A percentile compares a stretch with the other conserved stretches of the same genome.
Conservation (phyloP, 2,113 vertebrate genomes). For the Odobenus rosmarus region DNA sequence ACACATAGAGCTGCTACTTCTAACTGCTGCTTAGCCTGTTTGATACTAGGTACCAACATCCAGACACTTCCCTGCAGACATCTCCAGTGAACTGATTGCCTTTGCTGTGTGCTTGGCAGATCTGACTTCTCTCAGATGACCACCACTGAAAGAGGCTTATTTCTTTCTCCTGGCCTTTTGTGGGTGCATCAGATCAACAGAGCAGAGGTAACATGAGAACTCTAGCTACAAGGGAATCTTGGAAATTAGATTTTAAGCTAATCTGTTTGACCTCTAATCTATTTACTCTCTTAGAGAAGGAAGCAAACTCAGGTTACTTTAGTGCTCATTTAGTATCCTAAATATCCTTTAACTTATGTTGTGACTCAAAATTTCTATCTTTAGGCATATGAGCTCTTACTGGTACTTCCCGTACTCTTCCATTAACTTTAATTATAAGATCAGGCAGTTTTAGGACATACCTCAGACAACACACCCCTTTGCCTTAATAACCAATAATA, state of each 20-base stretch:
- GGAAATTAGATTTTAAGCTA: not conserved
- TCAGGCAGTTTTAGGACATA: not conserved
- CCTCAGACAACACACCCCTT: not conserved
- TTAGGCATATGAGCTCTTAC: not conserved
- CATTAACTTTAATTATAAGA: not conserved
- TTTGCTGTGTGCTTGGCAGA: not conserved
- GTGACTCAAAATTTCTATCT: not conserved
- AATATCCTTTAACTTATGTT: not conserved
- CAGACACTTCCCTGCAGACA: not conserved
- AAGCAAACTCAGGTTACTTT: not conserved
- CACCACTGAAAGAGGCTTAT: not conserved
- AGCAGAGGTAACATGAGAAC: not conserved
- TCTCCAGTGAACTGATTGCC: not conserved
- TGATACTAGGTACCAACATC: not conserved
- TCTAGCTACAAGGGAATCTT: not conserved
- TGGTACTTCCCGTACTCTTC: not conserved
- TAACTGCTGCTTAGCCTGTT: not conserved
- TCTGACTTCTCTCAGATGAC: not conserved
- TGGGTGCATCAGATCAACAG: not conserved
- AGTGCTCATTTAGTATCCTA: not conserved
- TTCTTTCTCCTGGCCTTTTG: not conserved
- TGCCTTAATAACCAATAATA: not conserved
- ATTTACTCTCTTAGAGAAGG: not conserved
- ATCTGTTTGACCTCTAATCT: not conserved
- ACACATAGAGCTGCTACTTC: not conserved